Percentiles rank a stretch among this genome's conserved stretches.
These are phyloP conservation scores for Macaria notata DNA, from an alignment of 2,888 invertebrate genomes.

Conservation along the genomic window DNA sequence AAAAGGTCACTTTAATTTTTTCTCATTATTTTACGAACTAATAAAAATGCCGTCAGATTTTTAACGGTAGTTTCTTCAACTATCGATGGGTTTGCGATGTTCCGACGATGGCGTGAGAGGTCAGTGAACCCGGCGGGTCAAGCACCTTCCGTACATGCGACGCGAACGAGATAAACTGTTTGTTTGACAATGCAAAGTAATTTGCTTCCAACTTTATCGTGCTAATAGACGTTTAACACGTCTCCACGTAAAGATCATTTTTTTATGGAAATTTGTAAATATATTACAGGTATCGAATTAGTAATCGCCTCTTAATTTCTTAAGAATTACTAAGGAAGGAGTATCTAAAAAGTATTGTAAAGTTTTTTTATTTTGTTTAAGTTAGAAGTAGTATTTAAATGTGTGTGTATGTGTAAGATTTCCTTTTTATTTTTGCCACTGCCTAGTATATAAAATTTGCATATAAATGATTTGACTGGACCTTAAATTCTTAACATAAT, in stretches of 20 bases:
- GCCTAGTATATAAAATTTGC: too few species aligned
- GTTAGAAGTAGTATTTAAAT: too few species aligned
- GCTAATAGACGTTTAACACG: slow-evolving; percentile 2
- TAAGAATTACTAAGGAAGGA: too few species aligned
- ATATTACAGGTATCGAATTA: too few species aligned
- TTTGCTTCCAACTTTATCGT: slow-evolving; percentile 17
- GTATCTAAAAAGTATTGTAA: too few species aligned
- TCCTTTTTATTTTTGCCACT: too few species aligned
- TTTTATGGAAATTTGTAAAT: too few species aligned
- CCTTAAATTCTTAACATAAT: too few species aligned
- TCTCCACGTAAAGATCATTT: background rate
- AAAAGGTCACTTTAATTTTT: background rate
- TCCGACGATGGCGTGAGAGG: slow-evolving; percentile 29
- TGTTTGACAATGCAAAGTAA: slow-evolving; percentile 26
- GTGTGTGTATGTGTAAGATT: too few species aligned
- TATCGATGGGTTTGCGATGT: slow-evolving; percentile 15
- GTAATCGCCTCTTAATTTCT: too few species aligned
- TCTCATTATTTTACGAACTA: background rate
- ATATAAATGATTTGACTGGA: too few species aligned
- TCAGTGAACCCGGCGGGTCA: slow-evolving; percentile 38
- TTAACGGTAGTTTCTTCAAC: slow-evolving; percentile 11
- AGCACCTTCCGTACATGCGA: slow-evolving; percentile 23
- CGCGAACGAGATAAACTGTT: slow-evolving; percentile 21
- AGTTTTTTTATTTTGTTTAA: too few species aligned
- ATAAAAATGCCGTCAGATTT: background rate